Conservation (phyloP, 2,113 vertebrate genomes). For the Opisthocomus hoazin region DNA sequence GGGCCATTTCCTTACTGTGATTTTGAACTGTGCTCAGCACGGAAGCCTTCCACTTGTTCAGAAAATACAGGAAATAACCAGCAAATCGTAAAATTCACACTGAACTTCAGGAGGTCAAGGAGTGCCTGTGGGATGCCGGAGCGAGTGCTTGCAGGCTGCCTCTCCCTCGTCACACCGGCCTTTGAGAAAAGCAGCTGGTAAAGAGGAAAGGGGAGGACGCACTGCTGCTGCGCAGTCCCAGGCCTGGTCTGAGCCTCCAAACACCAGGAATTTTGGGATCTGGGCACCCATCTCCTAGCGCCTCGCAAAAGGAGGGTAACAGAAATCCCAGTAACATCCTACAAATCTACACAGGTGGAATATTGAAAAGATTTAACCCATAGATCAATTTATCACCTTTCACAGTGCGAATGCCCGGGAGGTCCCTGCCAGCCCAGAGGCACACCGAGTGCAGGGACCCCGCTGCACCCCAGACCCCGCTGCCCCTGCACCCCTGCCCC, state of each 20-base stretch:
- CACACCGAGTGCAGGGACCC: rapidly evolving
- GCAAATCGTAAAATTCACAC: not conserved
- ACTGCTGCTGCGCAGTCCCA: not conserved
- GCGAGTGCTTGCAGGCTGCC: not conserved
- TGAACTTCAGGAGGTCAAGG: not conserved
- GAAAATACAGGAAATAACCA: not conserved
- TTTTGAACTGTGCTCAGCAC: not conserved
- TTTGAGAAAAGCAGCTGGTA: not conserved
- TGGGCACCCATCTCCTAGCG: not conserved
- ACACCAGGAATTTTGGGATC: not conserved
- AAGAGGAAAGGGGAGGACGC: not conserved
- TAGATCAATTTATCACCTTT: not conserved
- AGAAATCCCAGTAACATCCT: not conserved
- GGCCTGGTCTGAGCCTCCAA: not conserved
- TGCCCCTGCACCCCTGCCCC: too few relatives aligned
- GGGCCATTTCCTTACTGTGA: not conserved
- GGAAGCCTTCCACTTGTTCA: not conserved
- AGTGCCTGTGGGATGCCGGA: not conserved
- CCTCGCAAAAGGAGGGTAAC: not conserved
- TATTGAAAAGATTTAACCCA: not conserved
- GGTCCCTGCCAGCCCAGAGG: not conserved
- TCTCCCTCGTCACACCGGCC: not conserved
- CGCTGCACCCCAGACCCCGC: rapidly evolving
- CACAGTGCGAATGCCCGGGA: too few relatives aligned
- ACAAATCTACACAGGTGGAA: too few relatives aligned